Conservation (phyloP, 2,797 vertebrate species). For the Bradypus variegatus region DNA sequence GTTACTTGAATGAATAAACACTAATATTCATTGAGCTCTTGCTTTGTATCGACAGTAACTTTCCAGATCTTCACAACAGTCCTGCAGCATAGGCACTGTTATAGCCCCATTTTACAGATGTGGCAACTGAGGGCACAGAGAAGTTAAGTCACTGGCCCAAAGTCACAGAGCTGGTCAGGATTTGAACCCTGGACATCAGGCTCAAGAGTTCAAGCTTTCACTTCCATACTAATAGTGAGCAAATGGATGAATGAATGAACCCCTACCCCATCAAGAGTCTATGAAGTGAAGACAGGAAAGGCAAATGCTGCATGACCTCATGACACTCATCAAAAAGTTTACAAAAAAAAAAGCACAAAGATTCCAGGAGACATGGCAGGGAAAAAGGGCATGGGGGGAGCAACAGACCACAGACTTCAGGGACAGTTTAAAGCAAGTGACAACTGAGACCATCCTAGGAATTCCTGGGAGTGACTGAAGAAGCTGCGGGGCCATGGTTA, state of each 20-base stretch:
- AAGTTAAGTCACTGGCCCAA: neutral
- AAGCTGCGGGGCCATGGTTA: neutral
- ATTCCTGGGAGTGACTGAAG: neutral
- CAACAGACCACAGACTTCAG: constrained; percentile 32
- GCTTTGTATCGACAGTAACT: neutral
- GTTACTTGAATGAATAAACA: neutral
- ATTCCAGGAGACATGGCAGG: constrained; percentile 33
- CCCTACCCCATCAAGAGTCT: neutral
- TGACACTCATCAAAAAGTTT: constrained; percentile 14
- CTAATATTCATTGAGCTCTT: neutral
- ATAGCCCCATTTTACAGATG: neutral
- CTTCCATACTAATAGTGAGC: neutral
- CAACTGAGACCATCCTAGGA: constrained; percentile 3
- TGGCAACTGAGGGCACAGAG: neutral
- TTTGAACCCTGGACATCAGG: neutral
- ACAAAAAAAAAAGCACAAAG: constrained; percentile 34
- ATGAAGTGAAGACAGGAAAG: neutral
- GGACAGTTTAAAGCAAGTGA: constrained; percentile 15
- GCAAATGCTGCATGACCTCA: constrained; percentile 14
- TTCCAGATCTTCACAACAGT: neutral
- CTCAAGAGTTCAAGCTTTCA: neutral
- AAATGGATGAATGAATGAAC: neutral
- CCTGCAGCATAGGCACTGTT: neutral
- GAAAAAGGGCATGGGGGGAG: neutral
- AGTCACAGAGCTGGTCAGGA: neutral